Conservation (phyloP, 2,113 vertebrate species). For the Hypanus sabinus region DNA sequence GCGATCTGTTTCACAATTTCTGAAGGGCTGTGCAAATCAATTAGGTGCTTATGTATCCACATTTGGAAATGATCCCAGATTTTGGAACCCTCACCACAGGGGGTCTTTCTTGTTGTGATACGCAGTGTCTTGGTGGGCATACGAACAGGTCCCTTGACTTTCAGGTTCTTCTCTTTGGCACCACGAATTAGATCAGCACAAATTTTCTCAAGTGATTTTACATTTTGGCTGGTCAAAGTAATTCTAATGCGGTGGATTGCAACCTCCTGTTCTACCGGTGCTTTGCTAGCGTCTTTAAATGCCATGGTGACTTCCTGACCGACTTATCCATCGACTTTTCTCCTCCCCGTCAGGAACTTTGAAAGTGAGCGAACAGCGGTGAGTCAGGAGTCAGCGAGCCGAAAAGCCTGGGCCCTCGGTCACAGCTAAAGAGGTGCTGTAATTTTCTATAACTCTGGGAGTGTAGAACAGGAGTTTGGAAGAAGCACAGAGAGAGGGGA, state of each 20-base stretch:
- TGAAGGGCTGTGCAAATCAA: constrained; percentile 92
- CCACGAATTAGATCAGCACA: constrained; percentile 94
- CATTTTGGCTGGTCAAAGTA: constrained; percentile 91
- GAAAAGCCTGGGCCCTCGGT: constrained; percentile 40
- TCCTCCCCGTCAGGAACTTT: background rate
- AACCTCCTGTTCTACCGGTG: constrained; percentile 88
- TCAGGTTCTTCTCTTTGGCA: constrained; percentile 93
- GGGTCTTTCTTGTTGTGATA: constrained; percentile 91
- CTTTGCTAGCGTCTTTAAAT: constrained; percentile 92
- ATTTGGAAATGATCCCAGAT: constrained; percentile 98
- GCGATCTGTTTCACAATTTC: constrained; percentile 98
- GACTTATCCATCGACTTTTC: constrained; percentile 74
- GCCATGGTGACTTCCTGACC: constrained; percentile 81
- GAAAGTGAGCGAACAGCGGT: constrained; percentile 82
- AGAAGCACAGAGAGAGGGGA: background rate
- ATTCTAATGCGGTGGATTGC: constrained; percentile 92
- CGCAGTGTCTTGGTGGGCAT: constrained; percentile 99
- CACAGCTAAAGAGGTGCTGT: constrained; percentile 38
- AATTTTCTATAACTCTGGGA: no score
- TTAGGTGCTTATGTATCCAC: constrained; percentile 95
- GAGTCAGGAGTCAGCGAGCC: constrained; percentile 67
- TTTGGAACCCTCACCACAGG: constrained; percentile 93
- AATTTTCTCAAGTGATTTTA: constrained; percentile 94
- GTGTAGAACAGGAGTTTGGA: background rate
- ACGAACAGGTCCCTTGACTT: constrained; percentile 93